These are phyloP conservation scores for Leptinotarsa peninsularis DNA, from an alignment of 2,888 invertebrate species.

Conservation along the genomic window DNA sequence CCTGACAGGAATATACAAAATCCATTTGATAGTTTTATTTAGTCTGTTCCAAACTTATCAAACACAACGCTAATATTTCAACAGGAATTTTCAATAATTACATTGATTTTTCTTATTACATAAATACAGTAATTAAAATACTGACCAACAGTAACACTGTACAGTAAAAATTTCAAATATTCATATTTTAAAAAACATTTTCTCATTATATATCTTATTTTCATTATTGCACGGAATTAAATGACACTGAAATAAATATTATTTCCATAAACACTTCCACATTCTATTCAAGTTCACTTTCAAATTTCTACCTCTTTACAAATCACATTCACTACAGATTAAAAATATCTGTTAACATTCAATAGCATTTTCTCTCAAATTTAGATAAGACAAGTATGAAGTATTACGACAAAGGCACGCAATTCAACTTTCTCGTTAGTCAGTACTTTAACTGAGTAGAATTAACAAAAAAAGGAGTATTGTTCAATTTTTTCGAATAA, in stretches of 20 bases:
- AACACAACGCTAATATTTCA: conserved; percentile 24
- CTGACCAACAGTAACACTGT: conserved; percentile 58
- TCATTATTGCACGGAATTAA: conserved; percentile 47
- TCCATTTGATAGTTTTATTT: not conserved
- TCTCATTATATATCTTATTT: conserved; percentile 39
- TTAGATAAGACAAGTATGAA: not conserved
- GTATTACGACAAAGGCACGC: conserved; percentile 35
- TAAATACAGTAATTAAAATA: conserved; percentile 55
- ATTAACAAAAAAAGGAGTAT: conserved; percentile 51
- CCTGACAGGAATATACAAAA: not conserved
- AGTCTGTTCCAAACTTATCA: conserved; percentile 15
- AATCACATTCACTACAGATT: not conserved
- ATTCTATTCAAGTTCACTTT: not conserved
- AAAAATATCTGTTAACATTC: not conserved
- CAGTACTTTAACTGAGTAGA: conserved; percentile 56
- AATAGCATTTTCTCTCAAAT: not conserved
- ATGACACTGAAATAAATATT: not conserved
- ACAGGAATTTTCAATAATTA: conserved; percentile 31
- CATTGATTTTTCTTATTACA: conserved; percentile 42
- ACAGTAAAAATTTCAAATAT: conserved; percentile 40
- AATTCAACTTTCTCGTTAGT: conserved; percentile 51
- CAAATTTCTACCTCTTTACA: not conserved
- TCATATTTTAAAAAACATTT: conserved; percentile 30
- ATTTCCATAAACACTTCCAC: not conserved
- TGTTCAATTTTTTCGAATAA: conserved; percentile 36